Evolutionary conservation across 2,113 vertebrate genomes (phyloP).

Genomic region (Chaetodon auriga): DNA sequence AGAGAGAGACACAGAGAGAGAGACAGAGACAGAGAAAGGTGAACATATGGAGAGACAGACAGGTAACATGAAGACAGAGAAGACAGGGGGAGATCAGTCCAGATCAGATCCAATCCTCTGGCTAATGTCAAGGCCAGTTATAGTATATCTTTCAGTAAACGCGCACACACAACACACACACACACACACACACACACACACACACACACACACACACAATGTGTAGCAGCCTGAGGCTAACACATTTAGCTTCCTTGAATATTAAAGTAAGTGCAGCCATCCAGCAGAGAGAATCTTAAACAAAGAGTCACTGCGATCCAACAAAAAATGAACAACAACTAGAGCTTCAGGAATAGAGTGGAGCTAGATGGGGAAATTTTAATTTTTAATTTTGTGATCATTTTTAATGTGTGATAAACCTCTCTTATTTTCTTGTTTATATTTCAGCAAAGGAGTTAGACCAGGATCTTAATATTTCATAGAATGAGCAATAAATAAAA

Average conservation of each 20-base stretch:
- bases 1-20: too few relatives aligned
- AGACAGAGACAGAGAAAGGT: background rate
- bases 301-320: slow-evolving; percentile 34
- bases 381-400: too few relatives aligned
- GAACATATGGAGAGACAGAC: slow-evolving; percentile 14
- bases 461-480: background rate
- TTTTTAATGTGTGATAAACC: background rate
- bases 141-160: background rate
- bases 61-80: slow-evolving; percentile 36
- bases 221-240: slow-evolving; percentile 41
- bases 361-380: background rate
- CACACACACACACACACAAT: background rate
- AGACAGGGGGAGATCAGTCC: slow-evolving; percentile 36
- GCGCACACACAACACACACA: slow-evolving; percentile 9
- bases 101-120: slow-evolving; percentile 48
- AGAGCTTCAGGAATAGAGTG: slow-evolving; percentile 1
- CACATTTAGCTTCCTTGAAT: slow-evolving; percentile 50
- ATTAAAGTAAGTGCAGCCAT: slow-evolving; percentile 33
- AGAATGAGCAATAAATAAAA: background rate
- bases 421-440: background rate
- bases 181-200: slow-evolving; percentile 6
- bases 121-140: slow-evolving; percentile 60
- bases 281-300: slow-evolving; percentile 40
- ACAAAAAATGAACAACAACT: slow-evolving; percentile 28
- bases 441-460: background rate